These are phyloP conservation scores for Lampropteryx suffumata DNA, from an alignment of 2,888 invertebrate species.

Conservation along the genomic window DNA sequence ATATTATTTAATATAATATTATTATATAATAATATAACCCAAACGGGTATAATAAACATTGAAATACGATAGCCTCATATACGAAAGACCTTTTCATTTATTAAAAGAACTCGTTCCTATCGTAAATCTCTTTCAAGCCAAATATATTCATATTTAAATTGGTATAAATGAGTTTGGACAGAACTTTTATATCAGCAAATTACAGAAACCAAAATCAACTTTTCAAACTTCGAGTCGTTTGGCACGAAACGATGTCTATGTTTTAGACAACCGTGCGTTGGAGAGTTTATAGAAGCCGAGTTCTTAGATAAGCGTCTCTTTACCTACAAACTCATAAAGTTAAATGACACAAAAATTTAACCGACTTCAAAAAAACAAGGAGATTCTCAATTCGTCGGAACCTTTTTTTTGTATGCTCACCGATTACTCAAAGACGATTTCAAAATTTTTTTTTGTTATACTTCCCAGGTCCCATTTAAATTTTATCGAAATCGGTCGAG, in stretches of 20 bases:
- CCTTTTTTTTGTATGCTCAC: too few species aligned
- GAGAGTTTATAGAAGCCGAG: slow-evolving; percentile 5
- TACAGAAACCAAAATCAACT: slow-evolving; percentile 18
- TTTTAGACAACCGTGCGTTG: slow-evolving; percentile 11
- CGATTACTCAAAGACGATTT: too few species aligned
- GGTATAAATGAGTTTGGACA: slow-evolving; percentile 6
- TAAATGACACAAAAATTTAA: background rate
- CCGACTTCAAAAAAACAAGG: too few species aligned
- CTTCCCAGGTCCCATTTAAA: too few species aligned
- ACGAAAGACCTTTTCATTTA: slow-evolving; percentile 4
- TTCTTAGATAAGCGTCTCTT: slow-evolving; percentile 6
- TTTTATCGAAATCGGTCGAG: too few species aligned
- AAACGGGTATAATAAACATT: too few species aligned
- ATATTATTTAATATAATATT: too few species aligned
- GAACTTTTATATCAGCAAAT: slow-evolving; percentile 12
- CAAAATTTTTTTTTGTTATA: too few species aligned
- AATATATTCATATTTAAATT: slow-evolving; percentile 14
- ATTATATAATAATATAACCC: too few species aligned
- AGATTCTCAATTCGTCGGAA: too few species aligned
- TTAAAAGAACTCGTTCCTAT: slow-evolving; percentile 5
- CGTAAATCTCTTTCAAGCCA: slow-evolving; percentile 4
- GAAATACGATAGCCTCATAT: too few species aligned
- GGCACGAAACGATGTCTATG: slow-evolving; percentile 16
- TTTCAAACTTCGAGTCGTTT: slow-evolving; percentile 18
- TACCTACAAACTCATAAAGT: slow-evolving; percentile 6